These are phyloP conservation scores for Eilema griseolum DNA, from an alignment of 2,888 invertebrate species.

Conservation along the genomic window DNA sequence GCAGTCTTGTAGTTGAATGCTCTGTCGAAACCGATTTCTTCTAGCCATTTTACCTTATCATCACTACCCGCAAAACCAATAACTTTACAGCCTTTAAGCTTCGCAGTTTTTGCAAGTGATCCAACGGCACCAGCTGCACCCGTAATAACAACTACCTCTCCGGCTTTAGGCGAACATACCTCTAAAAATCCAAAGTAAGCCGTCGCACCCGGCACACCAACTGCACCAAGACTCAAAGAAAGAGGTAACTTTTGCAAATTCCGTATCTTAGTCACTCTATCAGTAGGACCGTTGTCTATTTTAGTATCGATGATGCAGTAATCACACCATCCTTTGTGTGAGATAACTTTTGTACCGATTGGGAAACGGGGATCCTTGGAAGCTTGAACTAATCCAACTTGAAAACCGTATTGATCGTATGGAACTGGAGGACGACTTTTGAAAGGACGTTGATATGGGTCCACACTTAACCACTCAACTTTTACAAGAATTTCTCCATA, in stretches of 20 bases:
- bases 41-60: conserved; percentile 90
- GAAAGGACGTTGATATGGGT: conserved; percentile 56
- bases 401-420: conserved; percentile 64
- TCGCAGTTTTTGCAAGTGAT: conserved; percentile 91
- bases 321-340: conserved; percentile 50
- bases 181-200: conserved; percentile 91
- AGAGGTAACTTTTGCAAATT: conserved; percentile 81
- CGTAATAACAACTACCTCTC: conserved; percentile 89
- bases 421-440: conserved; percentile 48
- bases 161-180: conserved; percentile 89
- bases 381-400: conserved; percentile 82
- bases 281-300: not conserved
- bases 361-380: conserved; percentile 88
- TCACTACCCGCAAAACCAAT: conserved; percentile 91
- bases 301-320: conserved; percentile 50
- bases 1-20: conserved; percentile 91
- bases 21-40: conserved; percentile 89
- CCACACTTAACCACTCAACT: conserved; percentile 64
- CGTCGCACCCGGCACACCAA: conserved; percentile 90
- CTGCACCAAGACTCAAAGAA: conserved; percentile 87
- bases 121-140: conserved; percentile 93
- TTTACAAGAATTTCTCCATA: conserved; percentile 65
- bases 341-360: conserved; percentile 87
- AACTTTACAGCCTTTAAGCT: conserved; percentile 88
- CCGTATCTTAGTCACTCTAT: conserved; percentile 73